Base-by-base conservation (phyloP, 1,140 invertebrate species). In the Lethocerus indicus region DNA sequence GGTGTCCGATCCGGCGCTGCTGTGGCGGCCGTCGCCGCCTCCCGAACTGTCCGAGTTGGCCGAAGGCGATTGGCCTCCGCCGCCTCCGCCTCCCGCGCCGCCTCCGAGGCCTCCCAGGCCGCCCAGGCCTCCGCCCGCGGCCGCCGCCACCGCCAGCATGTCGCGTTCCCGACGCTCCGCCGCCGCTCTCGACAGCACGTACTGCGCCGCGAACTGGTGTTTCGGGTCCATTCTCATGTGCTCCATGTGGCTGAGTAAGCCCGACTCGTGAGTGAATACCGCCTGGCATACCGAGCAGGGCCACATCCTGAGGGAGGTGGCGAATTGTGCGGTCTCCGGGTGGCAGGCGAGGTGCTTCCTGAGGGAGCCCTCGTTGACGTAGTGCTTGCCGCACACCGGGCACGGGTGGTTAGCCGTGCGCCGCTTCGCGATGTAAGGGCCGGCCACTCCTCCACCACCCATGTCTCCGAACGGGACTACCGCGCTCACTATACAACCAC, bases 171-270 rank as follows among this genome's bases (percentile, higher is more conserved):
- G 70, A 58, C 87, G 73, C 59, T 91, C 87, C 21, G 87, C 88
- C 5, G 88, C 88, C 7, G 87, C 88, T 57, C 87, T 70, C 52
- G 85, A 89, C 45, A 92, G 71, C 20, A 92, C 87, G 63, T 91
- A 91, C 62, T 93, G 88, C 23, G 89, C 88, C 27, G 88, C 88
- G 61, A 92, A 92, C 63, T 92, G 88, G 73, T 92, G 88, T 67
- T 92, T 93, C 2, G 88, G 87, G 67, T 93, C 88, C 87, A 91
- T 92, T 59, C 88, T 76, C 89, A 92, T 92, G 61, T 91, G 87
- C 62, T 93, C 89, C 88, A 93, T 92, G 63, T 93, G 89, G 52
- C 81, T 84, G 46, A 93, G 71, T 23, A 93, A 71, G 63, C 87
- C 88, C 68, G 83, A 83, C 71, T 93, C 88, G 61, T 91, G 85